Evolutionary conservation across 2,888 invertebrate genomes (phyloP).

Genomic region (Eupithecia vulgata): DNA sequence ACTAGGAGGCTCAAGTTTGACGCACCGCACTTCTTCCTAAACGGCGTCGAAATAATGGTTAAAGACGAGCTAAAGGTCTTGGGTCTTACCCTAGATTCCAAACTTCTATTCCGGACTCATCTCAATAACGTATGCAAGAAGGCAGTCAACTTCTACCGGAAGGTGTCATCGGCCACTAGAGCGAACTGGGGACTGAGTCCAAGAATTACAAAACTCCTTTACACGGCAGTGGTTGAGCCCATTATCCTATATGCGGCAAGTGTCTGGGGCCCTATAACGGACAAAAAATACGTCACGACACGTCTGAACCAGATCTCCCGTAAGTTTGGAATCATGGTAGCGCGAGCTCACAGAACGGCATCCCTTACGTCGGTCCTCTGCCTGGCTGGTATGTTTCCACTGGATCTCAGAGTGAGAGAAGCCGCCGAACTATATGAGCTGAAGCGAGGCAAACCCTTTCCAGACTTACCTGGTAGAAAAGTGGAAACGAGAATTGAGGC

Average conservation of each 20-base stretch:
- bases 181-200: background rate
- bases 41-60: background rate
- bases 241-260: background rate
- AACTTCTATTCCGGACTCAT: background rate
- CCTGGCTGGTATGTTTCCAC: background rate
- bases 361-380: background rate
- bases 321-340: background rate
- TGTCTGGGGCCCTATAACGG: background rate
- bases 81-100: background rate
- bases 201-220: background rate
- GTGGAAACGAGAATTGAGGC: slow-evolving; percentile 26
- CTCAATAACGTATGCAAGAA: background rate
- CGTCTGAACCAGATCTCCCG: background rate
- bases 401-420: background rate
- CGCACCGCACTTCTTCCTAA: background rate
- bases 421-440: background rate
- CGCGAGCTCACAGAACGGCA: background rate
- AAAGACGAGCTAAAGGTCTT: background rate
- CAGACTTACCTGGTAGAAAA: slow-evolving; percentile 30
- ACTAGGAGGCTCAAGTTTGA: background rate
- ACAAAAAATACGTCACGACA: background rate
- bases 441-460: background rate
- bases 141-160: background rate
- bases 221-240: background rate
- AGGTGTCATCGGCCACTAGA: background rate